Percentiles rank a stretch among this genome's conserved stretches.
These are phyloP conservation scores for Columbina picui DNA, from an alignment of 2,113 vertebrate species.

Conservation along the genomic window DNA sequence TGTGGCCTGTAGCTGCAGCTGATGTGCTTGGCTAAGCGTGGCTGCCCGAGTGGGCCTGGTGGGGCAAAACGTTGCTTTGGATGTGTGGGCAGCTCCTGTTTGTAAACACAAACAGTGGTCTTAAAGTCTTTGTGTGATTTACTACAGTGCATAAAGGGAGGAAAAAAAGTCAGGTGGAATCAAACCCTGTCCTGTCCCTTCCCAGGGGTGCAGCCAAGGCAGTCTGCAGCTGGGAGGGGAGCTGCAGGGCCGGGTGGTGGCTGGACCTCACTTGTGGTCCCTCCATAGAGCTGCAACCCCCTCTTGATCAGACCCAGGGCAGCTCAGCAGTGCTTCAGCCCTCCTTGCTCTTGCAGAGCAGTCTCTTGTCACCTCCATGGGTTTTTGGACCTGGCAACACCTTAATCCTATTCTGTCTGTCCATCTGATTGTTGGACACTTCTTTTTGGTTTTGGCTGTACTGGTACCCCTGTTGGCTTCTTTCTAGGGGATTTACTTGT, in stretches of 20 bases:
- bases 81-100: neutral
- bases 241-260: fast-evolving
- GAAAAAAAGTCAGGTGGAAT: neutral
- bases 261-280: neutral
- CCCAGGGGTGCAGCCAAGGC: neutral
- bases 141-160: neutral
- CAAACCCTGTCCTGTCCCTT: neutral
- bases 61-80: neutral
- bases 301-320: fast-evolving
- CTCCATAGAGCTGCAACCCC: neutral
- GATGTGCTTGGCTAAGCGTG: neutral
- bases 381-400: neutral
- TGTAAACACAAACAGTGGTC: neutral
- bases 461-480: neutral
- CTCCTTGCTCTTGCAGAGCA: neutral
- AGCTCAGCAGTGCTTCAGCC: neutral
- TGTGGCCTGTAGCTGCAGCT: neutral
- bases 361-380: neutral
- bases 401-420: neutral
- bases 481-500: neutral
- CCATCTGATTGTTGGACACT: neutral
- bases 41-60: fast-evolving
- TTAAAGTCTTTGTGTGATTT: neutral
- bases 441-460: neutral
- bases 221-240: fast-evolving